A percentile compares a stretch with the other conserved stretches of the same genome.
Evolutionary conservation across 2,797 vertebrate genomes (phyloP).

Genomic region (Steatocranus sp.): DNA sequence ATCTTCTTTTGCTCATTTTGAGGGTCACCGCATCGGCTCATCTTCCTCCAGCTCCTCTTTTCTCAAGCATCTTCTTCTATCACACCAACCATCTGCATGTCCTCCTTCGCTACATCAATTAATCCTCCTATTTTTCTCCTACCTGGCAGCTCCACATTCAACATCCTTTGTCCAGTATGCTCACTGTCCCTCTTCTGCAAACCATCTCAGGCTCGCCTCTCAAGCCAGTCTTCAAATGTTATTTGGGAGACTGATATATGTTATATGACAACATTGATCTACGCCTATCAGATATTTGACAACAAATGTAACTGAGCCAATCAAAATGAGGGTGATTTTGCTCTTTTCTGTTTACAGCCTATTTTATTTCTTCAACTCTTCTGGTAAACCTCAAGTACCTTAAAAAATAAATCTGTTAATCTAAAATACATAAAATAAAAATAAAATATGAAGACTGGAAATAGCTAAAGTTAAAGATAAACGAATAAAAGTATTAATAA

Average conservation of each 20-base stretch:
- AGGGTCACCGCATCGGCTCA: neutral
- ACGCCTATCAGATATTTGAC: neutral
- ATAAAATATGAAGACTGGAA: neutral
- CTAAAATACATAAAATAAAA: neutral
- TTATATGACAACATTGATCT: neutral
- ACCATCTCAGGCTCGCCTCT: neutral
- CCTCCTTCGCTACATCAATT: neutral
- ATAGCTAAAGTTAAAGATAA: neutral
- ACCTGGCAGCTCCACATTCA: neutral
- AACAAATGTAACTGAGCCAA: neutral
- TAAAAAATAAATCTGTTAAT: neutral
- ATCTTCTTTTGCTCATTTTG: neutral
- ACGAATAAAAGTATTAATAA: neutral
- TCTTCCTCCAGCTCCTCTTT: neutral
- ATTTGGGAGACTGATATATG: neutral
- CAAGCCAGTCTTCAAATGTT: neutral
- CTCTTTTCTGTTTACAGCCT: neutral
- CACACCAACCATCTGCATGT: neutral
- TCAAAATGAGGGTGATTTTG: neutral
- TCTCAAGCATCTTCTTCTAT: neutral
- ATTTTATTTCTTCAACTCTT: neutral
- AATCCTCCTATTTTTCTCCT: neutral
- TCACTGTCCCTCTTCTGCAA: neutral
- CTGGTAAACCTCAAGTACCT: neutral
- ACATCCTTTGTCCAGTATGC: neutral